phyloP scores from a whole-genome alignment of 2,113 vertebrate genomes.

The Aldabrachelys gigantea region DNA sequence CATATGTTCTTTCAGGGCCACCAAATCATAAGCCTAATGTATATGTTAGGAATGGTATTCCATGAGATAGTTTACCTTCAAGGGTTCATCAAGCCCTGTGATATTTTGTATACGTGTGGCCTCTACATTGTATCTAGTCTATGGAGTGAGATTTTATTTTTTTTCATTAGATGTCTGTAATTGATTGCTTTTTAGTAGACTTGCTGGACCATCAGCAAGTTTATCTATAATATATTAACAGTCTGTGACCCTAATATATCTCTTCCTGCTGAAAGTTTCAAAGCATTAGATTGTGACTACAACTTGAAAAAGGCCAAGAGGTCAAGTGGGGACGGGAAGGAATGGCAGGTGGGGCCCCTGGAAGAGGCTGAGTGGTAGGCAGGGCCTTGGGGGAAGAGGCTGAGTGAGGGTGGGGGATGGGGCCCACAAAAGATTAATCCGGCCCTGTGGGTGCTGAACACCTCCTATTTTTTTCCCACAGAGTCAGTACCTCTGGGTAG shows the following conservation, averaged over 20 bases:
- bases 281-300: background rate
- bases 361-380: no score
- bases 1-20: background rate
- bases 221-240: background rate
- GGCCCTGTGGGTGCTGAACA: no score
- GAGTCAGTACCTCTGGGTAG: no score
- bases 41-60: rapidly evolving
- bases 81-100: background rate
- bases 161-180: background rate
- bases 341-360: no score
- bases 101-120: background rate
- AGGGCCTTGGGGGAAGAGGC: no score
- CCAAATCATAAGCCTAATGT: background rate
- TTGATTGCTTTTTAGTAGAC: conserved; percentile 1
- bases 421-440: no score
- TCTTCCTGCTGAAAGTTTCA: background rate
- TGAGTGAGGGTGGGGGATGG: rapidly evolving
- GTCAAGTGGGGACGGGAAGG: no score
- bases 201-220: background rate
- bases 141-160: background rate
- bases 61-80: background rate
- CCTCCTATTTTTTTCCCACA: no score
- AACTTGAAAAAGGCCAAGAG: background rate
- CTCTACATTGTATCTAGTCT: background rate
- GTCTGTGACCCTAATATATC: background rate